Conservation (phyloP, 1,140 invertebrate genomes). For the Lethrus apterus region DNA sequence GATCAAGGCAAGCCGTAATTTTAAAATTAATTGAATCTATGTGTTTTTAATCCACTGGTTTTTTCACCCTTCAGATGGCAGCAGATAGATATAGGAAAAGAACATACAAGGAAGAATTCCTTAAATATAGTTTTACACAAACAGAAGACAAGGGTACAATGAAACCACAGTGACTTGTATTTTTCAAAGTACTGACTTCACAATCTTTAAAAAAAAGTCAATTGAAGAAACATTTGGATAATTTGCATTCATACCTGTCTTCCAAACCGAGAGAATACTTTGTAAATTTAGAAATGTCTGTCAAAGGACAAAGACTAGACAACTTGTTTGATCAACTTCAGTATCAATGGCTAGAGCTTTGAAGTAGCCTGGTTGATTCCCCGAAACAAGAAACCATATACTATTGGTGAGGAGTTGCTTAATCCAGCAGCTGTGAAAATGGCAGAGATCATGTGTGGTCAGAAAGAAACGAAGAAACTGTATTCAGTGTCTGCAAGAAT, state of each 20-base stretch:
- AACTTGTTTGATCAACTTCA: constrained; percentile 27
- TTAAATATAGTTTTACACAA: constrained; percentile 26
- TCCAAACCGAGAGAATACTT: constrained; percentile 24
- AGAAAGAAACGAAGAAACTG: constrained; percentile 26
- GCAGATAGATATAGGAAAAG: constrained; percentile 25
- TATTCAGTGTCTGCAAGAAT: constrained; percentile 26
- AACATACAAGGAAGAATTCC: no score
- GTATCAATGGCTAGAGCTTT: no score
- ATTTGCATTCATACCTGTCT: constrained; percentile 20
- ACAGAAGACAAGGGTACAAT: constrained; percentile 23
- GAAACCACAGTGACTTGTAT: constrained; percentile 30
- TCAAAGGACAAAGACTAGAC: constrained; percentile 24
- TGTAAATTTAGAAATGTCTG: constrained; percentile 23
- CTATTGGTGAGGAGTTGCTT: constrained; percentile 24
- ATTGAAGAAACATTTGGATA: constrained; percentile 27
- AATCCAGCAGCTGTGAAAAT: constrained; percentile 23
- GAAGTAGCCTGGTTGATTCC: constrained; percentile 25
- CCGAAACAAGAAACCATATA: constrained; percentile 24
- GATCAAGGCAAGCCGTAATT: constrained; percentile 24
- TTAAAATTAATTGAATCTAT: constrained; percentile 24
- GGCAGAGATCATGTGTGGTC: constrained; percentile 20
- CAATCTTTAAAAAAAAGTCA: constrained; percentile 27
- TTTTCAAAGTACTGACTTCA: constrained; percentile 26
- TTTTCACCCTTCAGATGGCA: constrained; percentile 26
- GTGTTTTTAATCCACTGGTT: constrained; percentile 21